phyloP scores from a whole-genome alignment of 1,140 invertebrate species.

The Cherax destructor region DNA sequence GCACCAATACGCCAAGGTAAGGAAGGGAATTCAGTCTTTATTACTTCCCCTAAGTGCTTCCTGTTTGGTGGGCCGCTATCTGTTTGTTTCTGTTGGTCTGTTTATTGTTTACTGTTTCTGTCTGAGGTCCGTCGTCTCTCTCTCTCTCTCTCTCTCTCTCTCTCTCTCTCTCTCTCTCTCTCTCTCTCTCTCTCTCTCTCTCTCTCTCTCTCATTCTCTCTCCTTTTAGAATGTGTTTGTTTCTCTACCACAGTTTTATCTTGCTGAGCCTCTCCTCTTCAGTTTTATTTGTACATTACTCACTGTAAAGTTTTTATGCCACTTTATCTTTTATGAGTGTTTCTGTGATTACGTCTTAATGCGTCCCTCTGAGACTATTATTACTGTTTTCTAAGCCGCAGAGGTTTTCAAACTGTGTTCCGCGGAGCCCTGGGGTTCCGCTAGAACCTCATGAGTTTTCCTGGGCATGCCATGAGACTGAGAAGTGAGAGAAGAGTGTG shows the following conservation, averaged over 20 bases:
- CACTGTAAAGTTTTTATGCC: neutral
- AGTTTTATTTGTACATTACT: neutral
- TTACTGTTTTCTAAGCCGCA: too few species aligned
- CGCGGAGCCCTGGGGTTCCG: too few species aligned
- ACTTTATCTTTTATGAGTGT: neutral
- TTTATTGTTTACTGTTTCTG: conserved; percentile 4
- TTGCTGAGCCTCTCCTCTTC: neutral
- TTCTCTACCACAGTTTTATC: neutral
- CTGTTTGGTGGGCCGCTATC: neutral
- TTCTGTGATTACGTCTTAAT: neutral
- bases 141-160: conserved; percentile 24
- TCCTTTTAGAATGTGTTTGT: neutral
- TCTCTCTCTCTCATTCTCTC: neutral
- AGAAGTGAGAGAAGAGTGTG: too few species aligned
- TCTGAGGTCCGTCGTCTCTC: neutral
- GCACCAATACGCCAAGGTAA: neutral
- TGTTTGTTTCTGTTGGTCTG: conserved; percentile 11
- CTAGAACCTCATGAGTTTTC: too few species aligned
- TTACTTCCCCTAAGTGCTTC: neutral
- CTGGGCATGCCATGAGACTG: too few species aligned
- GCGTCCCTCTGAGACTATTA: too few species aligned
- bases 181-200: conserved; percentile 10
- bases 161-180: conserved; percentile 16
- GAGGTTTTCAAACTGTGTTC: too few species aligned
- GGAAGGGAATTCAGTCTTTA: neutral